A percentile compares a stretch with the other conserved stretches of the same genome.
These are phyloP conservation scores for Synaphobranchus kaupii DNA, from an alignment of 2,797 vertebrate species.

Conservation along the genomic window DNA sequence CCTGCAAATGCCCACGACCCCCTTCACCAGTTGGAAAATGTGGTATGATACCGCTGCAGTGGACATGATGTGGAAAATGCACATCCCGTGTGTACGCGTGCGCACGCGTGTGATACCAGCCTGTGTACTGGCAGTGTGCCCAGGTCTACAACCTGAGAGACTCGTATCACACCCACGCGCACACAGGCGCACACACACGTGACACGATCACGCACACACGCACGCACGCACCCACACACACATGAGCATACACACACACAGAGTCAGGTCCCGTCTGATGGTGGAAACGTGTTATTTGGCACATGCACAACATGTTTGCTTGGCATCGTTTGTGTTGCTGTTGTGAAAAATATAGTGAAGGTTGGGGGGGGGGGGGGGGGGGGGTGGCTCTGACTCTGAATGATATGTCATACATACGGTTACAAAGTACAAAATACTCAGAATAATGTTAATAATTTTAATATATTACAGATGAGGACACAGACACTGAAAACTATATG, in stretches of 20 bases:
- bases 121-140: conserved; percentile 11
- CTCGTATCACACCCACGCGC: conserved; percentile 4
- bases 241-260: conserved; percentile 40
- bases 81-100: background rate
- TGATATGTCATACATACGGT: conserved; percentile 10
- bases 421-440: conserved; percentile 25
- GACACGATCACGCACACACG: conserved; percentile 34
- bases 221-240: conserved; percentile 44
- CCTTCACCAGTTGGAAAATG: background rate
- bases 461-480: conserved; percentile 15
- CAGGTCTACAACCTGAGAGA: conserved; percentile 21
- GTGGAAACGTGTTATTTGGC: conserved; percentile 67
- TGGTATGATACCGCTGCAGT: background rate
- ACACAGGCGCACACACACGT: conserved; percentile 27
- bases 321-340: background rate
- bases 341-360: conserved; percentile 15
- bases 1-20: background rate
- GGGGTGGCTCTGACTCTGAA: background rate
- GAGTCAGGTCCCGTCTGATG: conserved; percentile 54
- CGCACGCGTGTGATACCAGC: background rate
- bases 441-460: conserved; percentile 22
- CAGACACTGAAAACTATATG: background rate
- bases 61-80: background rate
- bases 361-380: background rate
- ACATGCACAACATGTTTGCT: conserved; percentile 54